These are phyloP conservation scores for Gallinago jamesoni DNA, from an alignment of 2,113 vertebrate species.

Conservation along the genomic window DNA sequence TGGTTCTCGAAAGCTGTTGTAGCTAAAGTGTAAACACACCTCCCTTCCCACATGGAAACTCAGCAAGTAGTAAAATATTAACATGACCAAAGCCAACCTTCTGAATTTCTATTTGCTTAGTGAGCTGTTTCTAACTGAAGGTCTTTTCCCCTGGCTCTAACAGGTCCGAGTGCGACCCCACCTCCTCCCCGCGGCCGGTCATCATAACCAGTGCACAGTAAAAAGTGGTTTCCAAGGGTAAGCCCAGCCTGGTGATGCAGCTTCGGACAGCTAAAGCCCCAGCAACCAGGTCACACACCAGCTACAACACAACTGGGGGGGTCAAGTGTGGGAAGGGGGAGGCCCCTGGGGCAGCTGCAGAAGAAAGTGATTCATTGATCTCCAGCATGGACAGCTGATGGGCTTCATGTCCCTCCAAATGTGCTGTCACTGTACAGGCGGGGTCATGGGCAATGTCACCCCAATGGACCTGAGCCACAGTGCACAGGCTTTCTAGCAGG, in stretches of 20 bases:
- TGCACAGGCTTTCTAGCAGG: neutral
- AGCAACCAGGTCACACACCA: neutral
- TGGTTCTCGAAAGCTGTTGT: neutral
- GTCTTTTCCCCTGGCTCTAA: neutral
- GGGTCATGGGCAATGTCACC: neutral
- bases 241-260: neutral
- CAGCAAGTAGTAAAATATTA: conserved; percentile 77
- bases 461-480: neutral
- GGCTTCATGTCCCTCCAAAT: conserved; percentile 1
- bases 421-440: neutral
- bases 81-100: conserved; percentile 44
- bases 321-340: conserved; percentile 66
- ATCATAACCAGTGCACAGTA: neutral
- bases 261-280: neutral
- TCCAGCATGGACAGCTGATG: conserved; percentile 58
- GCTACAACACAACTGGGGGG: conserved; percentile 52
- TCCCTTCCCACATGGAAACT: neutral
- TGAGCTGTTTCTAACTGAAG: conserved; percentile 41
- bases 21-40: conserved; percentile 14
- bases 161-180: neutral
- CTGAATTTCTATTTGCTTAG: conserved; percentile 40
- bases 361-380: conserved; percentile 63
- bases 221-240: conserved; percentile 1
- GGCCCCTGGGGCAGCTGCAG: conserved; percentile 68
- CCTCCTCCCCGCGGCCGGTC: neutral